These are phyloP conservation scores for Myoxocephalus aenaeus DNA, from an alignment of 2,797 vertebrate genomes.

Conservation along the genomic window DNA sequence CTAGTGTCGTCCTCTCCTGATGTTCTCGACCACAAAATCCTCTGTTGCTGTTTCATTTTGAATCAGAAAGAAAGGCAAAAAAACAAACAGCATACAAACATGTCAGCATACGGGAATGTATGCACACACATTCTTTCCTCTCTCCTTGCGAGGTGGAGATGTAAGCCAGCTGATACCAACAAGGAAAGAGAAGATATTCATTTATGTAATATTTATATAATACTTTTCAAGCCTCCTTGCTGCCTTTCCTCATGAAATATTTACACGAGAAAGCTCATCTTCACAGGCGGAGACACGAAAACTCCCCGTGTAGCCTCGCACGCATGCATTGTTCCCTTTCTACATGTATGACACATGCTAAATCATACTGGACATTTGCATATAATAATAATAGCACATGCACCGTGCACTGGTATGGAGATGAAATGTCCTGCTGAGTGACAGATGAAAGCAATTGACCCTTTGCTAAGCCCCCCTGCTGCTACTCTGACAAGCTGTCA, in stretches of 20 bases:
- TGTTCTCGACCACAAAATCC: constrained; percentile 1
- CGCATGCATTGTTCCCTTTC: constrained; percentile 25
- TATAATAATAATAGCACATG: constrained; percentile 5
- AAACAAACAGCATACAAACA: constrained; percentile 18
- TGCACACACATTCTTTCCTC: background rate
- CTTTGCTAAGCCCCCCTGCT: background rate
- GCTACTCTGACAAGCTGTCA: background rate
- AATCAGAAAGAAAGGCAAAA: constrained; percentile 14
- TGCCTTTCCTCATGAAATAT: constrained; percentile 70
- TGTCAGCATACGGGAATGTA: background rate
- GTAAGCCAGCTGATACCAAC: background rate
- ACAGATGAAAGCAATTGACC: constrained; percentile 15
- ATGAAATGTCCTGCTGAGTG: background rate
- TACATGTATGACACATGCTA: background rate
- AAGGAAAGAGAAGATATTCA: constrained; percentile 11
- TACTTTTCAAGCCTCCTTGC: constrained; percentile 41
- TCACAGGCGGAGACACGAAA: constrained; percentile 15
- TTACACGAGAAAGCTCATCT: constrained; percentile 61
- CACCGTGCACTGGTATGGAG: background rate
- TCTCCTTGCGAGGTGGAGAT: background rate
- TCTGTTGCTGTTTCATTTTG: constrained; percentile 35
- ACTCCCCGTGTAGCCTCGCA: constrained; percentile 16
- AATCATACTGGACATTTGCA: constrained; percentile 20
- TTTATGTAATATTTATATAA: constrained; percentile 52
- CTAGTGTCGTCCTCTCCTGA: constrained; percentile 1